These are phyloP conservation scores for Halictus quadricinctus DNA, from an alignment of 2,888 invertebrate species.

Conservation along the genomic window DNA sequence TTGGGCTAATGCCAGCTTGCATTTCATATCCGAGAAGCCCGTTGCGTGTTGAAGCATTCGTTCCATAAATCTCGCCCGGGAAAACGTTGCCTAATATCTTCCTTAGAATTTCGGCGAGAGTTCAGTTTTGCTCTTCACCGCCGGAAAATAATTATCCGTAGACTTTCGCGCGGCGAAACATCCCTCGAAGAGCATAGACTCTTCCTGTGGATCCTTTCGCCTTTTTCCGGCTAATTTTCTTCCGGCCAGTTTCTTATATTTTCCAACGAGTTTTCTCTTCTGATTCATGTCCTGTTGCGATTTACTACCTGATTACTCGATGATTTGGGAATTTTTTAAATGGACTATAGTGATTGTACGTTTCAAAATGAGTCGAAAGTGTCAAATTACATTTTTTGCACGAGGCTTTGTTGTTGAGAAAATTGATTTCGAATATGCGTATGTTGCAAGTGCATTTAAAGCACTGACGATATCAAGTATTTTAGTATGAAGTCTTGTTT, in stretches of 20 bases:
- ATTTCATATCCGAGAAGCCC: conserved; percentile 61
- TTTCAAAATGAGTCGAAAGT: background rate
- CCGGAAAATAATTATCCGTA: conserved; percentile 62
- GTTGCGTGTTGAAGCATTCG: conserved; percentile 61
- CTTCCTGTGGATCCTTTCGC: background rate
- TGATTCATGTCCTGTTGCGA: background rate
- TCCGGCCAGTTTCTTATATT: background rate
- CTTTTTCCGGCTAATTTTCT: background rate
- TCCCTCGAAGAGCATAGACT: background rate
- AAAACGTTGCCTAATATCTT: conserved; percentile 63
- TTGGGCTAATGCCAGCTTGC: conserved; percentile 66
- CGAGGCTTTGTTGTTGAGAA: too few relatives aligned
- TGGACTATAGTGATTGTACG: background rate
- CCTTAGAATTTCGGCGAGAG: conserved; percentile 50
- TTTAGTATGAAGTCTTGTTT: background rate
- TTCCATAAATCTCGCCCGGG: conserved; percentile 56
- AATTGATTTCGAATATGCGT: too few relatives aligned
- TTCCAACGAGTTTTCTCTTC: background rate
- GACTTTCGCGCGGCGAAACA: conserved; percentile 44
- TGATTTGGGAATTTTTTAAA: background rate
- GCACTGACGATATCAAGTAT: background rate
- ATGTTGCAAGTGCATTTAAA: too few relatives aligned
- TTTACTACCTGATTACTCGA: background rate
- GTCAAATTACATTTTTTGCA: too few relatives aligned
- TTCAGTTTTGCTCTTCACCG: background rate